phyloP scores from a whole-genome alignment of 2,113 vertebrate species.

The Pavo muticus region DNA sequence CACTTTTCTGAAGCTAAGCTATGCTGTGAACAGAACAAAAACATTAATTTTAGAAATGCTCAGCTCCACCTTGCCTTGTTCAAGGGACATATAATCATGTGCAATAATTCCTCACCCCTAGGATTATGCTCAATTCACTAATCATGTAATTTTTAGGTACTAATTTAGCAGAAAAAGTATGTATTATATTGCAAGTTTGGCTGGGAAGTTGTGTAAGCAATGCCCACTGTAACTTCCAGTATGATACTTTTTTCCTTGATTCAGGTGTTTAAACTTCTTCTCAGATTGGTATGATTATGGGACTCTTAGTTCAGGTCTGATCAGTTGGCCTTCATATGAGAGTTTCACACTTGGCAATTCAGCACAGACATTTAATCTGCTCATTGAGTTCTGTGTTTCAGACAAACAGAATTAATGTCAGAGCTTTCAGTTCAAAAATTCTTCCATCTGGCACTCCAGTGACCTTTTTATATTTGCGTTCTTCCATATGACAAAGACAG shows the following conservation, averaged over 20 bases:
- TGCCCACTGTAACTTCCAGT: background rate
- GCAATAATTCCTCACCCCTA: background rate
- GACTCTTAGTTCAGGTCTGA: background rate
- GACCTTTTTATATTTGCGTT: constrained; percentile 60
- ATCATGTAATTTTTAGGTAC: background rate
- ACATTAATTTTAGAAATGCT: background rate
- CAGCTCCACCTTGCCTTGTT: background rate
- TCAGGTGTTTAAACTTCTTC: background rate
- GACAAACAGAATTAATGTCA: constrained; percentile 55
- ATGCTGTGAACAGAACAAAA: background rate
- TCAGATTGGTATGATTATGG: background rate
- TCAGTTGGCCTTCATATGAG: background rate
- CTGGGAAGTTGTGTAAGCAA: background rate
- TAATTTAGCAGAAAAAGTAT: background rate
- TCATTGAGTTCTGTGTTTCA: constrained; percentile 31
- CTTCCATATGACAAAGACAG: constrained; percentile 54
- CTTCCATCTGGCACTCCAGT: constrained; percentile 57
- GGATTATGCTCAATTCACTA: background rate
- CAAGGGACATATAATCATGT: background rate
- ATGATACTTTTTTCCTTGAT: background rate
- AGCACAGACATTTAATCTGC: constrained; percentile 27
- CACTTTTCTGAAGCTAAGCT: background rate
- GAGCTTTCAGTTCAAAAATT: constrained; percentile 52
- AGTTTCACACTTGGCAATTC: constrained; percentile 11
- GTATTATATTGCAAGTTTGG: background rate